These are phyloP conservation scores for Phrynocephalus versicolor DNA, from an alignment of 2,113 vertebrate species.

Conservation along the genomic window DNA sequence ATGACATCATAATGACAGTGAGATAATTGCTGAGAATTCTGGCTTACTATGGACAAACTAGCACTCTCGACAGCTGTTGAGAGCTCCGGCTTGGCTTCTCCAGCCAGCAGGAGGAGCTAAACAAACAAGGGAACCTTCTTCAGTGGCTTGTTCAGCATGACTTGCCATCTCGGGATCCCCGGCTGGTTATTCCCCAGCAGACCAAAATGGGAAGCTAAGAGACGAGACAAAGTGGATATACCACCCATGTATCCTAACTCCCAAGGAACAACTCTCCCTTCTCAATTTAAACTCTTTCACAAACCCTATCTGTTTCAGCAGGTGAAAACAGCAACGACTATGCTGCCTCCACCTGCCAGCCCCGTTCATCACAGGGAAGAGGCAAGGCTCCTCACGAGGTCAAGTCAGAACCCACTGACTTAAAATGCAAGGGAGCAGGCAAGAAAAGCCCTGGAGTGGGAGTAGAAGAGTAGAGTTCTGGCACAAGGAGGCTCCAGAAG, in stretches of 20 bases:
- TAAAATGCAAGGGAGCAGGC: not conserved
- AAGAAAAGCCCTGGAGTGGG: not conserved
- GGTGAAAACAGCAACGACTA: conserved; percentile 74
- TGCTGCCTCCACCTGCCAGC: conserved; percentile 27
- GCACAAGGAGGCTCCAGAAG: conserved; percentile 33
- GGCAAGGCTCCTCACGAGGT: conserved; percentile 23
- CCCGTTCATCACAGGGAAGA: conserved; percentile 58
- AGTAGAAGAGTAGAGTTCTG: not conserved
- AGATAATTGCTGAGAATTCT: too few species aligned
- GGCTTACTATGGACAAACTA: too few species aligned
- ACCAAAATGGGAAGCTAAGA: too few species aligned
- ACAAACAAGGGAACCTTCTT: too few species aligned
- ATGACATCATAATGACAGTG: not conserved
- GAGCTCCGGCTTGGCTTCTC: too few species aligned
- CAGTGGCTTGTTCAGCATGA: too few species aligned
- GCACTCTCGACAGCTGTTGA: too few species aligned
- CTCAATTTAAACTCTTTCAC: conserved; percentile 74
- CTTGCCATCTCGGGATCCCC: too few species aligned
- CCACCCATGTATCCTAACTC: conserved; percentile 43
- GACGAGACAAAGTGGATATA: too few species aligned
- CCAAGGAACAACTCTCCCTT: conserved; percentile 57
- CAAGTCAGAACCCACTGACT: conserved; percentile 50
- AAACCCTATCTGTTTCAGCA: conserved; percentile 77
- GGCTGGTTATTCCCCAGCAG: too few species aligned
- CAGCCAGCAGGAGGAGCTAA: too few species aligned